Base-by-base conservation (phyloP, 2,888 invertebrate genomes). In the Sphaerophoria taeniata region DNA sequence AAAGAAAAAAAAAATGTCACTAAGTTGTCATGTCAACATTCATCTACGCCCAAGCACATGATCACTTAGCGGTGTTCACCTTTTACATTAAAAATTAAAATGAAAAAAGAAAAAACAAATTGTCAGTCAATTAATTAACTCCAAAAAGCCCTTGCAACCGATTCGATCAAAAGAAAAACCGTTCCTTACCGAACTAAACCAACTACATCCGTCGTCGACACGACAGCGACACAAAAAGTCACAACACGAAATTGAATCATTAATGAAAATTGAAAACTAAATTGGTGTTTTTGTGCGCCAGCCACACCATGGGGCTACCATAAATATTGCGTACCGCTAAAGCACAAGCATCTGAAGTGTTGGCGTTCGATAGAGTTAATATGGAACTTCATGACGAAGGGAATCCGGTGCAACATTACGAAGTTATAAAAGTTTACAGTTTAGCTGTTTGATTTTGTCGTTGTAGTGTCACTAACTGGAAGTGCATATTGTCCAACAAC, bases 191-290 rank as follows among this genome's bases (percentile, higher is more conserved):
- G 39, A 51, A 24, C 24, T 51, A 4, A 36, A 33, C 45, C n/a
- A 45, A 4, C n/a, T 5, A 77, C 69, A 69, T 49, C 39, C 55
- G 67, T 39, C 16, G 24, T 31, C 39, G 9, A 34, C 12, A 58
- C 12, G 45, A 36, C 9, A 43, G 9, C 24, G 24, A 24, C 24
- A 58, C 5, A 53, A 75, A 70, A 70, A 49, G 6, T 71, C 47
- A 11, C n/a, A 67, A 76, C 76, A 72, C 34, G 45, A 84, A 84
- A 84, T 84, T 75, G 79, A 79, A 70, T 84, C 83, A 79, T 84
- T 84, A 84, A 84, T 75, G 74, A 60, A 67, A 84, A 79, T 79
- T 84, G 74, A 79, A 84, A 79, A 49, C 53, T 53, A 53, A 67
- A 53, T 53, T 53, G 39, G 39, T 61, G 43, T 61, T 45, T 31